Evolutionary conservation across 2,797 vertebrate genomes (phyloP).

Genomic region (Cuniculus paca): DNA sequence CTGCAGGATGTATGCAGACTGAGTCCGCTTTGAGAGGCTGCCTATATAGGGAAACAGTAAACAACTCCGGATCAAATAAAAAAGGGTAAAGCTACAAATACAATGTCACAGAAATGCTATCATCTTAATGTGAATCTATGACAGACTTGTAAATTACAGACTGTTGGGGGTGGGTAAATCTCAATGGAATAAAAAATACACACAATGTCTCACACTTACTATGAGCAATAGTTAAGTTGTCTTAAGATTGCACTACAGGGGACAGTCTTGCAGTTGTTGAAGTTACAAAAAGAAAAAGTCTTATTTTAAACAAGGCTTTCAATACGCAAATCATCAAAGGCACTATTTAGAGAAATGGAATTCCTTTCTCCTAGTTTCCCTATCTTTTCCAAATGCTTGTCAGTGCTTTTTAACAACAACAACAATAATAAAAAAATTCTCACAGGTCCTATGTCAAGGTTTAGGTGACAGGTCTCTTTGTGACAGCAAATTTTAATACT

Average conservation of each 20-base stretch:
- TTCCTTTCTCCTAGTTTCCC: conserved; percentile 43
- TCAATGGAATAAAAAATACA: not conserved
- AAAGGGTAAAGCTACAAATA: conserved; percentile 45
- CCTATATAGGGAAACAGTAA: not conserved
- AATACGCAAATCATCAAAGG: conserved; percentile 34
- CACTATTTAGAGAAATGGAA: conserved; percentile 57
- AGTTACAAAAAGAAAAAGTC: conserved; percentile 30
- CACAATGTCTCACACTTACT: conserved; percentile 2
- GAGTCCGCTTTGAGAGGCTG: not conserved
- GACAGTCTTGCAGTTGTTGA: not conserved
- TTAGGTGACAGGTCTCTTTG: conserved; percentile 68
- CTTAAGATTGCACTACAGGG: not conserved
- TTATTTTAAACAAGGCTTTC: conserved; percentile 30
- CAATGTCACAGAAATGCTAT: conserved; percentile 37
- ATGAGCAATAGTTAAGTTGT: not conserved
- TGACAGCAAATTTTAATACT: conserved; percentile 78
- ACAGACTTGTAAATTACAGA: not conserved
- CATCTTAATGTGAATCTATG: not conserved
- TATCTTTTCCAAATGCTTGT: conserved; percentile 62
- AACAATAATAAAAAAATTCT: conserved; percentile 58
- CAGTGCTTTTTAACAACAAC: conserved; percentile 61
- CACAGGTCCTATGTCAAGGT: conserved; percentile 62
- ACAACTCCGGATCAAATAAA: conserved; percentile 21
- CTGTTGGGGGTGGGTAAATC: not conserved
- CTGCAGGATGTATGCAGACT: not conserved